Conservation (phyloP, 2,888 invertebrate species). For the Noctua janthina region DNA sequence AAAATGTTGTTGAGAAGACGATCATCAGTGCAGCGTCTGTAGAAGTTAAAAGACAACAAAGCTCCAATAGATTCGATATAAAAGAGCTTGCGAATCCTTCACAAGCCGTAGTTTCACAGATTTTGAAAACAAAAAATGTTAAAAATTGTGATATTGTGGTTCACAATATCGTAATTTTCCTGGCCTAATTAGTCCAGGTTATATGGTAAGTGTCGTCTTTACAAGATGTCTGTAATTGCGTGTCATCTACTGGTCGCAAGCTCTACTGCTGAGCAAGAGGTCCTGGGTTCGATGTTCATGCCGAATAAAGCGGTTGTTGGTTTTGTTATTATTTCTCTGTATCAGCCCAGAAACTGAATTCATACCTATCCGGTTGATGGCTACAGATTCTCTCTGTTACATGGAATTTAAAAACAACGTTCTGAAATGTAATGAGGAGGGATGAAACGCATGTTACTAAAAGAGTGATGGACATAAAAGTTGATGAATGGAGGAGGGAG, state of each 20-base stretch:
- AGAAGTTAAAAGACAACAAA: not conserved
- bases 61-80: not conserved
- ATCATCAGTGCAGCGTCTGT: not conserved
- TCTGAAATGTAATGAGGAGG: not conserved
- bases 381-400: not conserved
- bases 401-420: not conserved
- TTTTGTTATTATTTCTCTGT: no score
- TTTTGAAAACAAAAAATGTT: no score
- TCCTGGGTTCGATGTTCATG: not conserved
- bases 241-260: not conserved
- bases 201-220: not conserved
- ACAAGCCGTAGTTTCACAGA: not conserved
- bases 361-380: not conserved
- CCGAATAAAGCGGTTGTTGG: not conserved
- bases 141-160: no score
- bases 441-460: no score
- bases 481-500: no score
- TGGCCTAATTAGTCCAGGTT: not conserved
- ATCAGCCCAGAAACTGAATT: no score
- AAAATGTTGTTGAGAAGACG: slow-evolving; percentile 7
- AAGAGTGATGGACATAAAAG: no score
- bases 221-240: not conserved
- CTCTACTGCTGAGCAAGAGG: no score
- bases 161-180: no score
- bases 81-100: not conserved